These are phyloP conservation scores for Bombus pascuorum DNA, from an alignment of 1,140 invertebrate species.

Conservation along the genomic window DNA sequence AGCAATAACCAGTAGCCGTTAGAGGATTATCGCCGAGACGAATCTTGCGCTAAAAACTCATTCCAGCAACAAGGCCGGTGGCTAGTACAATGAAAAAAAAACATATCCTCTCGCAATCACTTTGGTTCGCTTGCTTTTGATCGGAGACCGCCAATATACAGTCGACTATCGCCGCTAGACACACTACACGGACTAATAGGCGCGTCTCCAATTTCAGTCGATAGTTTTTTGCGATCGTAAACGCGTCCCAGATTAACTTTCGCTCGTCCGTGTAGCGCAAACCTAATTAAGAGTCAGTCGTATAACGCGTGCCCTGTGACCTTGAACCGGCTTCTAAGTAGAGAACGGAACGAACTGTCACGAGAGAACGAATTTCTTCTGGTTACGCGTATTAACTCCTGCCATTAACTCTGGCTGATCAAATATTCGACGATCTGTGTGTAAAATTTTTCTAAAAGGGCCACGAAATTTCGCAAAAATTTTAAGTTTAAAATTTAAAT, in stretches of 20 bases:
- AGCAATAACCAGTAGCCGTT: slow-evolving; percentile 76
- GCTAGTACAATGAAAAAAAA: slow-evolving; percentile 7
- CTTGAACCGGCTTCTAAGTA: slow-evolving; percentile 28
- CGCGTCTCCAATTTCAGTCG: slow-evolving; percentile 77
- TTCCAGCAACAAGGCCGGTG: slow-evolving; percentile 62
- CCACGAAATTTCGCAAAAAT: too few relatives aligned
- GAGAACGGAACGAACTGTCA: slow-evolving; percentile 40
- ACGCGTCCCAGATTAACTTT: slow-evolving; percentile 75
- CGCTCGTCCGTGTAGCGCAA: slow-evolving; percentile 63
- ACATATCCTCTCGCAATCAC: neutral
- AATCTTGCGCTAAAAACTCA: slow-evolving; percentile 76
- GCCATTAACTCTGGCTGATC: neutral
- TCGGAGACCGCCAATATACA: slow-evolving; percentile 72
- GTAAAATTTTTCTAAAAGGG: too few relatives aligned
- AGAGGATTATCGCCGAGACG: slow-evolving; percentile 77
- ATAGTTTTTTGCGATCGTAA: slow-evolving; percentile 80
- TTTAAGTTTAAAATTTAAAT: too few relatives aligned
- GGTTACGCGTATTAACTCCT: neutral
- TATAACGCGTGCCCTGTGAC: slow-evolving; percentile 64
- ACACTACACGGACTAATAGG: slow-evolving; percentile 60
- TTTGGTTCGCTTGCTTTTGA: slow-evolving; percentile 69
- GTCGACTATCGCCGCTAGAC: slow-evolving; percentile 63
- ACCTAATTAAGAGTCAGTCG: slow-evolving; percentile 72
- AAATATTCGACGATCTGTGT: neutral
- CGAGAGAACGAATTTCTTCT: slow-evolving; percentile 28